Evolutionary conservation across 1,140 invertebrate genomes (phyloP), one percentile per base, ranked within the genome.

Genomic region (Oreohelix idahoensis): DNA sequence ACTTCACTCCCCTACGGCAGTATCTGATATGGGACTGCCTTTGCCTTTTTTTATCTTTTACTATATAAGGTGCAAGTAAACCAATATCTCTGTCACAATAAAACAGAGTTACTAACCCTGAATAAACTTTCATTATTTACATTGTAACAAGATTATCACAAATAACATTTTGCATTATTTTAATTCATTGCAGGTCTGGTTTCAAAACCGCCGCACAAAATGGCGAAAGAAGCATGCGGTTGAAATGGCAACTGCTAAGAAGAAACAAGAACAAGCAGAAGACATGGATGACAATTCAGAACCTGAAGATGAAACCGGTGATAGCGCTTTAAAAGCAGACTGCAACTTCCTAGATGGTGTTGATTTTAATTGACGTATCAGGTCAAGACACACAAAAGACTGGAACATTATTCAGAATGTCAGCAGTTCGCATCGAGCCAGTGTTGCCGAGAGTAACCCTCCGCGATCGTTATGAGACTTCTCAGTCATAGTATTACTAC

Each of bases 191-290:
- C 95, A 99, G 98, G 98, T 99, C 63, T 99, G 98, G 98, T 99
- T 99, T 94, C 98, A 99, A 94, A 99, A 99, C 93, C 95, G 98
- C 92, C 94, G 98, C 91, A 99, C 98, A 88, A 99, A 99, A 94
- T 99, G 98, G 98, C 94, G 98, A 89, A 99, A 99, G 95, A 98
- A 98, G 92, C 98, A 99, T 94, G 98, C 98, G 0, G 98, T 98
- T 2, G 98, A 99, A 94, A 98, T 99, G 97, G 98, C 98, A 75
- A 98, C 97, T 38, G 97, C 97, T 11, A 99, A 99, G 93, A 95
- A 97, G 91, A 97, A 98, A 92, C 97, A 99, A 91, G 97, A 98
- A 92, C 97, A 98, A 88, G 95, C 97, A 32, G 96, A 97, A 86
- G 95, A 94, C 75, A 94, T 95, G 83, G 93, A 92, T n/a, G 93